Percentiles rank a stretch among this genome's conserved stretches.
Evolutionary conservation across 2,797 vertebrate genomes (phyloP).

Genomic region (Benthosema pterotum): DNA sequence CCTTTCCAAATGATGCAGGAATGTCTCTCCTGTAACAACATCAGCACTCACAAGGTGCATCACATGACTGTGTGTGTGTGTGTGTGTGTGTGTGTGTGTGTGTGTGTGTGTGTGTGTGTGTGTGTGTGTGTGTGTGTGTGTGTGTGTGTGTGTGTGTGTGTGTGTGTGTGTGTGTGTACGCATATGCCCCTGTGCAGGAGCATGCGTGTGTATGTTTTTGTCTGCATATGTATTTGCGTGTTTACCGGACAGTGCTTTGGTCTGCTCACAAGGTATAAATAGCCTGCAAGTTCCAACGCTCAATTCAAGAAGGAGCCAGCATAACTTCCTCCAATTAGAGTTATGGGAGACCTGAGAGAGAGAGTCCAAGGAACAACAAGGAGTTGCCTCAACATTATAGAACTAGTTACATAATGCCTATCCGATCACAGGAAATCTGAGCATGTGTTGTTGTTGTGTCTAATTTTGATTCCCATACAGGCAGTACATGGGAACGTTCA

Average conservation of each 20-base stretch:
- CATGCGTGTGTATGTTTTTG: constrained; percentile 9
- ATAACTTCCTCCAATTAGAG: constrained; percentile 15
- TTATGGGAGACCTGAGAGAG: constrained; percentile 2
- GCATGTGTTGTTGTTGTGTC: constrained; percentile 20
- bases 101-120: constrained; percentile 17
- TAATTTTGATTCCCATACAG: constrained; percentile 30
- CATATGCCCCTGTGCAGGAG: background rate
- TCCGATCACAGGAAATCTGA: constrained; percentile 24
- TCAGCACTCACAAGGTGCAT: constrained; percentile 68
- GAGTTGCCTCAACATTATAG: constrained; percentile 35
- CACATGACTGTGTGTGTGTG: constrained; percentile 54
- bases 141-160: constrained; percentile 4
- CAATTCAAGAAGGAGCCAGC: constrained; percentile 31
- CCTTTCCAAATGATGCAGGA: constrained; percentile 59
- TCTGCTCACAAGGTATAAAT: constrained; percentile 55
- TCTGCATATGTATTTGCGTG: constrained; percentile 3
- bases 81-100: constrained; percentile 21
- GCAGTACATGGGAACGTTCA: no score
- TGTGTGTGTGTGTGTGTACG: background rate
- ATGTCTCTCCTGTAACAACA: constrained; percentile 73
- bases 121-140: constrained; percentile 24
- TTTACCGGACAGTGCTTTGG: constrained; percentile 25
- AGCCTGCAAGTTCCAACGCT: constrained; percentile 33
- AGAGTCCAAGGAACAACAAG: constrained; percentile 22
- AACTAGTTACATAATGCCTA: constrained; percentile 31